These are phyloP conservation scores for Luscinia luscinia DNA, from an alignment of 2,797 vertebrate genomes.

Conservation along the genomic window DNA sequence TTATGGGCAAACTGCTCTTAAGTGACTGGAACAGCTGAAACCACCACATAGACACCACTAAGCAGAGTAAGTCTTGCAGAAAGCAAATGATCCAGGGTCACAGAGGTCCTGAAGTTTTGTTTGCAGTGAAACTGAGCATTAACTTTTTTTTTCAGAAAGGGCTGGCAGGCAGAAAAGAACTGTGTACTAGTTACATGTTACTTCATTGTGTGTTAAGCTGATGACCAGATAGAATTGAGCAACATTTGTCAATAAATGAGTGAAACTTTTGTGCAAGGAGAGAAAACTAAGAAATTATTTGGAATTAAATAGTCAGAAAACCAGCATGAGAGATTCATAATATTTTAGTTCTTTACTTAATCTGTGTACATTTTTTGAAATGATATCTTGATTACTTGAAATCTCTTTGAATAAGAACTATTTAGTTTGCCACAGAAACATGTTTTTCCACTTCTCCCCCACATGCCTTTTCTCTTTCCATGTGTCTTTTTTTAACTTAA, in stretches of 20 bases:
- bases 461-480: background rate
- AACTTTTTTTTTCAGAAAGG: constrained; percentile 14
- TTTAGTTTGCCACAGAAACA: background rate
- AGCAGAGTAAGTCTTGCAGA: background rate
- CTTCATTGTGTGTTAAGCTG: constrained; percentile 23
- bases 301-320: background rate
- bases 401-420: background rate
- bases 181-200: background rate
- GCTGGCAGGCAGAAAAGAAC: background rate
- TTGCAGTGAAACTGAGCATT: constrained; percentile 46
- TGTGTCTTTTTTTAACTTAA: background rate
- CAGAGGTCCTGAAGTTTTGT: background rate
- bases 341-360: background rate
- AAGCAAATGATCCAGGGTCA: background rate
- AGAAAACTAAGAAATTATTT: background rate
- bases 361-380: background rate
- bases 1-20: background rate
- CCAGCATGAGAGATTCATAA: background rate
- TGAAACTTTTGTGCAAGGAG: background rate
- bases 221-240: constrained; percentile 54
- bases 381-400: background rate
- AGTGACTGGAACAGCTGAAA: background rate
- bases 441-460: background rate
- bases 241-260: constrained; percentile 56
- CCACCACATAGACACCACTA: background rate